Conservation (phyloP, 2,888 invertebrate species). For the Augochlorella aurata region DNA sequence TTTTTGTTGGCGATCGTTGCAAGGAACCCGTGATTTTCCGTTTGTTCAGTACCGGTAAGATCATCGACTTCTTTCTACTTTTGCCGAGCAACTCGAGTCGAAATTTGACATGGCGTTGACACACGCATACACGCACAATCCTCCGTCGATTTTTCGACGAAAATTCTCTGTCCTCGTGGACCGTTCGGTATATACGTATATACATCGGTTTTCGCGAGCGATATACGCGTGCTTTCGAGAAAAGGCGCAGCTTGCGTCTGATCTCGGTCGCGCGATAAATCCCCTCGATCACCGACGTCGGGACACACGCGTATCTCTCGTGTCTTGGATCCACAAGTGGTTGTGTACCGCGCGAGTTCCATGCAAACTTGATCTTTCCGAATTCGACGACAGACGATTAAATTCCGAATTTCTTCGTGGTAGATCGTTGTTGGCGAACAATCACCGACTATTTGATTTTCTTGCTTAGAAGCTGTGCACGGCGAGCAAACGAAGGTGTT, state of each 20-base stretch:
- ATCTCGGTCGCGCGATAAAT: background rate
- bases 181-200: background rate
- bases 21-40: slow-evolving; percentile 37
- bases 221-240: background rate
- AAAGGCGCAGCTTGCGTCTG: background rate
- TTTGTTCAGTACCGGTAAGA: slow-evolving; percentile 67
- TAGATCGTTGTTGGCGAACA: background rate
- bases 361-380: slow-evolving; percentile 32
- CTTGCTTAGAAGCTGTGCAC: background rate
- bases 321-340: slow-evolving; percentile 77
- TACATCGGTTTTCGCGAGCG: background rate
- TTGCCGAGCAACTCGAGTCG: slow-evolving; percentile 55
- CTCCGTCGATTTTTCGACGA: slow-evolving; percentile 45
- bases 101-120: slow-evolving; percentile 74
- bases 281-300: slow-evolving; percentile 37
- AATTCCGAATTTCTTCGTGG: background rate
- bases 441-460: background rate
- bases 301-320: slow-evolving; percentile 32
- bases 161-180: slow-evolving; percentile 20
- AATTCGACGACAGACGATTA: slow-evolving; percentile 27
- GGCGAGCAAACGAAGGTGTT: background rate
- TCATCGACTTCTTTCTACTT: slow-evolving; percentile 66
- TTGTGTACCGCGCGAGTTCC: slow-evolving; percentile 62
- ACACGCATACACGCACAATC: slow-evolving; percentile 54
- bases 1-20: slow-evolving; percentile 33